Evolutionary conservation across 1,140 invertebrate species (phyloP).

Genomic region (Drosophila sucinea): DNA sequence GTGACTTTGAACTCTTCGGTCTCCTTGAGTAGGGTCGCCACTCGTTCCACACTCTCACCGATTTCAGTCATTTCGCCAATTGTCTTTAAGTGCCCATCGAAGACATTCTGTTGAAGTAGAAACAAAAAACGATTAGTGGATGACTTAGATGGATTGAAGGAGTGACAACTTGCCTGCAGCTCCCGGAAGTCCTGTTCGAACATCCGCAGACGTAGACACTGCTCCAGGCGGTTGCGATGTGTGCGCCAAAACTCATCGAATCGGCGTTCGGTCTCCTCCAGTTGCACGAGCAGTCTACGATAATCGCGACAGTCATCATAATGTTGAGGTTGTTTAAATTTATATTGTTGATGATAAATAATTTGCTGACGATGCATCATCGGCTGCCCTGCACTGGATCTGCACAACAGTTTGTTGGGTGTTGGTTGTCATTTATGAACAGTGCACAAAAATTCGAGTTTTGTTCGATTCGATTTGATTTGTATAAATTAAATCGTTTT

Average conservation of each 20-base stretch:
- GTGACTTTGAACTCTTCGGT: constrained; percentile 90
- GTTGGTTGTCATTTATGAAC: constrained; percentile 37
- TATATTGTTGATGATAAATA: constrained; percentile 79
- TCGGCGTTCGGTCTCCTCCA: constrained; percentile 96
- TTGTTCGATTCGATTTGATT: constrained; percentile 30
- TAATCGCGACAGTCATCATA: constrained; percentile 80
- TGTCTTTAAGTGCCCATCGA: constrained; percentile 89
- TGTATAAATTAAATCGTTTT: constrained; percentile 18
- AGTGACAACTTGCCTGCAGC: constrained; percentile 85
- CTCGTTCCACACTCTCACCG: constrained; percentile 91
- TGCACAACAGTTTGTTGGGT: constrained; percentile 51
- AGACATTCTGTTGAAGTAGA: constrained; percentile 84
- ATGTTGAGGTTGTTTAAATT: constrained; percentile 76
- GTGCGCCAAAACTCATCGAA: constrained; percentile 97
- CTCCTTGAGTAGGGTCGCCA: constrained; percentile 91
- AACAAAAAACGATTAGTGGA: constrained; percentile 16
- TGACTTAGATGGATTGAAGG: not conserved
- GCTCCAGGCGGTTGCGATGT: constrained; percentile 93
- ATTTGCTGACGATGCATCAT: constrained; percentile 73
- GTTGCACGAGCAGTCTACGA: constrained; percentile 93
- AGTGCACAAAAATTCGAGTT: constrained; percentile 36
- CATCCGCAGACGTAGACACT: constrained; percentile 93
- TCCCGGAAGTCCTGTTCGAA: constrained; percentile 95
- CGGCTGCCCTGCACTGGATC: constrained; percentile 75
- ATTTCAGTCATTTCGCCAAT: constrained; percentile 93